These are phyloP conservation scores for Gymnocheta viridis DNA, from an alignment of 2,888 invertebrate species.

Conservation along the genomic window DNA sequence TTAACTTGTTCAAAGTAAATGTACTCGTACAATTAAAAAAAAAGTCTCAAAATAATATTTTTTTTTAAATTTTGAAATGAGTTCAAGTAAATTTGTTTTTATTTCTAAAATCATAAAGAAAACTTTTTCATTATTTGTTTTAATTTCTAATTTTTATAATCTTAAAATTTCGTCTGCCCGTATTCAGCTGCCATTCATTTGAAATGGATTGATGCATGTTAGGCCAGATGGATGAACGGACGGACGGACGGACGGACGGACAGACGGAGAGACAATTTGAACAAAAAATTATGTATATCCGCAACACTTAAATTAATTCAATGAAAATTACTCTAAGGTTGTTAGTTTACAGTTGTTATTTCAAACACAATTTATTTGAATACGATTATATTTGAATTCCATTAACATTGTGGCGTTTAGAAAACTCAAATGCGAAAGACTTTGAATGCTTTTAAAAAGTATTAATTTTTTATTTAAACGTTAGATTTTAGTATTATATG, in stretches of 20 bases:
- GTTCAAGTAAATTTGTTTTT: not conserved
- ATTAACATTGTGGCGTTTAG: too few relatives aligned
- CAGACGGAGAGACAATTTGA: not conserved
- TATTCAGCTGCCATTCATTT: not conserved
- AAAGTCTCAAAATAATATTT: not conserved
- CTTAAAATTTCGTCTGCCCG: not conserved
- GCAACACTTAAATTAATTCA: constrained; percentile 25
- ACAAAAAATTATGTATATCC: constrained; percentile 14
- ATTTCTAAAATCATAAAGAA: not conserved
- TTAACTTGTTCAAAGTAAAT: constrained; percentile 1
- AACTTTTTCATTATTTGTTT: not conserved
- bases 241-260: too few relatives aligned
- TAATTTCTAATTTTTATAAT: not conserved
- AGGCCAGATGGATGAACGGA: too few relatives aligned
- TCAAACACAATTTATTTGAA: not conserved
- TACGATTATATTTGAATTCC: not conserved
- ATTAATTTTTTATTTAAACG: constrained; percentile 29
- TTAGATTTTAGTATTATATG: constrained; percentile 4
- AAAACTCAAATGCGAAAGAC: not conserved
- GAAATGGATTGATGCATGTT: not conserved
- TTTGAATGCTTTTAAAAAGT: not conserved
- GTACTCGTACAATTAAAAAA: not conserved
- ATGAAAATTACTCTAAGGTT: constrained; percentile 15
- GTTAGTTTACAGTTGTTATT: constrained; percentile 10
- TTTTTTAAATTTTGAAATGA: not conserved